phyloP scores from a whole-genome alignment of 2,888 invertebrate genomes.

The Thereva nobilitata region DNA sequence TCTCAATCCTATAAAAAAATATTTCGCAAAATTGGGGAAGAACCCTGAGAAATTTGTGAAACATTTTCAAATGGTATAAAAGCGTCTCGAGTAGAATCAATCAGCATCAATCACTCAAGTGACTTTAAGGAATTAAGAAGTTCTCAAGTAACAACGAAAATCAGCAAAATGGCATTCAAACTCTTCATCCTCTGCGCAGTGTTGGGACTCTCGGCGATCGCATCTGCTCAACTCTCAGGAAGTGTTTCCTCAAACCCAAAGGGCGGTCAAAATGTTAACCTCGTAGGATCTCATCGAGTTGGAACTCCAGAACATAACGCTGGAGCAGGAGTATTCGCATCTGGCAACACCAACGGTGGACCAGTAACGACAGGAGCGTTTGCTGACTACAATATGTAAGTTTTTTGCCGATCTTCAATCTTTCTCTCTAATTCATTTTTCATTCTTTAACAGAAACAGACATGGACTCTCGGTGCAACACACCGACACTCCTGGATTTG shows the following conservation, averaged over 20 bases:
- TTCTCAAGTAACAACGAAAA: no score
- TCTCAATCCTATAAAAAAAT: no score
- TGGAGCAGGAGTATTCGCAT: conserved; percentile 18
- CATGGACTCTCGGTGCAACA: conserved; percentile 48
- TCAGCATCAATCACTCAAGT: no score
- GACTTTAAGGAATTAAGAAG: no score
- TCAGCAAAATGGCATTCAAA: no score
- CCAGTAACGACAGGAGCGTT: conserved; percentile 17
- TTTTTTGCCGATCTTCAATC: not conserved
- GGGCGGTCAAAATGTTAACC: conserved; percentile 13
- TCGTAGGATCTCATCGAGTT: not conserved
- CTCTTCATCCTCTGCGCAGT: no score
- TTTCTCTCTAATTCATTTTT: not conserved
- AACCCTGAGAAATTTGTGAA: no score
- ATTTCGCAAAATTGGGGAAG: no score
- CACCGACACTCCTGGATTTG: conserved; percentile 44
- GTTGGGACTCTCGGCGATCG: no score
- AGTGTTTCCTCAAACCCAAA: conserved; percentile 34
- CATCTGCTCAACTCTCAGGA: conserved; percentile 14
- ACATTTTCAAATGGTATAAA: no score
- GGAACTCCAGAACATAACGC: conserved; percentile 31
- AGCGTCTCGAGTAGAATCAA: no score
- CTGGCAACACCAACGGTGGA: conserved; percentile 30
- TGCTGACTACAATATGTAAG: conserved; percentile 32
- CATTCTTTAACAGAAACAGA: conserved; percentile 45